A percentile compares a stretch with the other conserved stretches of the same genome.
Conservation (phyloP, 1,140 invertebrate species). For the Vanessa atalanta region DNA sequence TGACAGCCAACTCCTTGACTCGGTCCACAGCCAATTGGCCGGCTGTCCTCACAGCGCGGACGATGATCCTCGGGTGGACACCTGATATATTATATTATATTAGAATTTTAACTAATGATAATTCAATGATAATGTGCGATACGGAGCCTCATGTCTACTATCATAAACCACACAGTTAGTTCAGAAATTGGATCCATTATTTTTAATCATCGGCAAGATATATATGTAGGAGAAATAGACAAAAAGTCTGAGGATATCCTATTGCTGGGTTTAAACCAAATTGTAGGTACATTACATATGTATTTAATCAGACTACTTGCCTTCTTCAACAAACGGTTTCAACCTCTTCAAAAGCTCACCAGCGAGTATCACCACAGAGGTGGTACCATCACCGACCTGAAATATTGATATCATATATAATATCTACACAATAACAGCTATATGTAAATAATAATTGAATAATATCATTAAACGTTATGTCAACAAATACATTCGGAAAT, state of each 20-base stretch:
- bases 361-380: slow-evolving; percentile 96
- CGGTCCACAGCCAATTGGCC: slow-evolving; percentile 90
- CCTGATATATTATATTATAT: slow-evolving; percentile 47
- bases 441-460: too few relatives aligned
- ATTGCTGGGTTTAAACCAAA: too few relatives aligned
- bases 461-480: slow-evolving; percentile 44
- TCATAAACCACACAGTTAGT: slow-evolving; percentile 31
- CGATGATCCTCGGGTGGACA: slow-evolving; percentile 96
- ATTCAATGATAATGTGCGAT: not conserved
- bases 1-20: slow-evolving; percentile 93
- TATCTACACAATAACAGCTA: too few relatives aligned
- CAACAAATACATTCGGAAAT: slow-evolving; percentile 58
- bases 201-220: slow-evolving; percentile 37
- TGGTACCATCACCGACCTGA: slow-evolving; percentile 98
- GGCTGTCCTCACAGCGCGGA: slow-evolving; percentile 92
- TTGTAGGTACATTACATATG: too few relatives aligned
- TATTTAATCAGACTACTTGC: slow-evolving; percentile 39
- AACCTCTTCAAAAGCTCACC: slow-evolving; percentile 97
- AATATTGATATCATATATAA: slow-evolving; percentile 25
- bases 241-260: too few relatives aligned
- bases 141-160: slow-evolving; percentile 46
- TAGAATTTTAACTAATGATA: not conserved
- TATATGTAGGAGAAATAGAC: not conserved
- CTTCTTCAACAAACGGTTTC: slow-evolving; percentile 98
- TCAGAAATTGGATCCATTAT: slow-evolving; percentile 27